Conservation (phyloP, 2,888 invertebrate genomes). For the Oscheius onirici region DNA sequence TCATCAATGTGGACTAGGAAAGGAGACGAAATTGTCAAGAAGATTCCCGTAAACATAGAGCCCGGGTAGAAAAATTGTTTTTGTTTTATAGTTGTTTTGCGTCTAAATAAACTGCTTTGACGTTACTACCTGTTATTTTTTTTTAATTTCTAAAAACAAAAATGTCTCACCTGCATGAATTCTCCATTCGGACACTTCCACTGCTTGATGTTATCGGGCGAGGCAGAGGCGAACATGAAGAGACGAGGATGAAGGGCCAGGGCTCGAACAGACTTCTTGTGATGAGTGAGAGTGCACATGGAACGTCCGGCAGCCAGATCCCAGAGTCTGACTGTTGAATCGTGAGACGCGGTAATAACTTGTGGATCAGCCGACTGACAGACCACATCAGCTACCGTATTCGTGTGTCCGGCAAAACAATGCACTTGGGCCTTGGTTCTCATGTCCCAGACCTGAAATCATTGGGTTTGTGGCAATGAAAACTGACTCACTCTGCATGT, state of each 20-base stretch:
- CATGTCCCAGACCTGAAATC: slow-evolving; percentile 89
- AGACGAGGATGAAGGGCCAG: slow-evolving; percentile 76
- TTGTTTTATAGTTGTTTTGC: too few species aligned
- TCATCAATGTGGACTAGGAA: too few species aligned
- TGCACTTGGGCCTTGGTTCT: slow-evolving; percentile 97
- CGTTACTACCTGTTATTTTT: too few species aligned
- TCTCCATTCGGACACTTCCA: slow-evolving; percentile 98
- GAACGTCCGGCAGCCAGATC: slow-evolving; percentile 95
- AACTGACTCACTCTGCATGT: slow-evolving; percentile 82
- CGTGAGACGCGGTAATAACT: slow-evolving; percentile 79
- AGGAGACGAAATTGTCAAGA: too few species aligned
- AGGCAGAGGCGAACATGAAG: slow-evolving; percentile 95
- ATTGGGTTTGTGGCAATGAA: neutral
- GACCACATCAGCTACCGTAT: slow-evolving; percentile 92
- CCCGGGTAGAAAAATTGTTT: too few species aligned
- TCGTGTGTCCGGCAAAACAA: slow-evolving; percentile 92
- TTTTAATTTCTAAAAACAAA: neutral
- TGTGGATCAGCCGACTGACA: slow-evolving; percentile 94
- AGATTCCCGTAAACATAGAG: too few species aligned
- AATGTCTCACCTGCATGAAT: slow-evolving; percentile 79
- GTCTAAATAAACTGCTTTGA: too few species aligned
- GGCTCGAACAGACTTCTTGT: slow-evolving; percentile 84
- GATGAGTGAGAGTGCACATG: slow-evolving; percentile 92
- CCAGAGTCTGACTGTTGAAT: slow-evolving; percentile 95
- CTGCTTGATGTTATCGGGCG: slow-evolving; percentile 98